A percentile compares a stretch with the other conserved stretches of the same genome.
phyloP scores from a whole-genome alignment of 2,888 invertebrate genomes.

The Sialis fuliginosa region DNA sequence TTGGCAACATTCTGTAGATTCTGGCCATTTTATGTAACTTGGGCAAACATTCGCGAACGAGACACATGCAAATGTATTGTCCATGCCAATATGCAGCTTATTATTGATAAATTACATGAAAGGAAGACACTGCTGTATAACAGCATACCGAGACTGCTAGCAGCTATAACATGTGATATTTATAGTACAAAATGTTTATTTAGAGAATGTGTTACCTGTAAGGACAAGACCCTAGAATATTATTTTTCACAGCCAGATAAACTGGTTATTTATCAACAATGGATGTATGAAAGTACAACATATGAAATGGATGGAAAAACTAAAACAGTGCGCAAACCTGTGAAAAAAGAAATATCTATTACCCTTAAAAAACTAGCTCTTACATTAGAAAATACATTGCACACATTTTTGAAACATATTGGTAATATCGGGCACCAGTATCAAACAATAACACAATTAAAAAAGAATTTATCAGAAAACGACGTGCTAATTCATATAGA shows the following conservation, averaged over 20 bases:
- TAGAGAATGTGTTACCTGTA: constrained; percentile 3
- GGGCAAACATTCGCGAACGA: neutral
- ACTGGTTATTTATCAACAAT: constrained; percentile 4
- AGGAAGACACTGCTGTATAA: neutral
- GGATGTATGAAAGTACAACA: constrained; percentile 3
- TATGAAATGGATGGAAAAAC: constrained; percentile 10
- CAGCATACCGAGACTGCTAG: neutral
- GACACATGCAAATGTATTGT: neutral
- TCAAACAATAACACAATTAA: constrained; percentile 8
- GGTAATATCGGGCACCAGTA: constrained; percentile 8
- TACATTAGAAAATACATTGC: constrained; percentile 5
- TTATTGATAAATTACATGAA: constrained; percentile 1
- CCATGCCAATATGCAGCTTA: constrained; percentile 1
- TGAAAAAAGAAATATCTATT: constrained; percentile 10
- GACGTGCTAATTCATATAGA: constrained; percentile 9
- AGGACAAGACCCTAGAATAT: constrained; percentile 3
- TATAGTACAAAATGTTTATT: constrained; percentile 4
- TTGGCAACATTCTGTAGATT: constrained; percentile 1
- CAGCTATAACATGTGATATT: constrained; percentile 3
- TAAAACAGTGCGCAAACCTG: constrained; percentile 11
- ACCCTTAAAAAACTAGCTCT: constrained; percentile 3
- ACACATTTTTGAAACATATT: constrained; percentile 7
- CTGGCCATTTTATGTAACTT: constrained; percentile 1
- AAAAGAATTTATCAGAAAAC: constrained; percentile 7
- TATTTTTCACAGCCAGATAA: constrained; percentile 2